phyloP scores from a whole-genome alignment of 2,113 vertebrate species.

The Orientallactaga bullata region DNA sequence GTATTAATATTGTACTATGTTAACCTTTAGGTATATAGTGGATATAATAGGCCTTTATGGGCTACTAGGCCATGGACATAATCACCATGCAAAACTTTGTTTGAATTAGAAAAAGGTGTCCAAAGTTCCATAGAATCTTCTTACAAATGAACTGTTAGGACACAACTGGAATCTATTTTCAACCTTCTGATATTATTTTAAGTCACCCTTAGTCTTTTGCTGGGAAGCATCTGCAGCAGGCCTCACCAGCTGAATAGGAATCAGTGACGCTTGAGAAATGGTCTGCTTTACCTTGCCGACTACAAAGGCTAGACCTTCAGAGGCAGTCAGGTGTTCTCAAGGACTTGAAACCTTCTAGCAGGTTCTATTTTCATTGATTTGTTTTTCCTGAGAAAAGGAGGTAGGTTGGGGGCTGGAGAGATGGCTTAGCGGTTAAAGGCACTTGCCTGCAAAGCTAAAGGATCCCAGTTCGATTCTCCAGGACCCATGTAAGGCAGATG shows the following conservation, averaged over 20 bases:
- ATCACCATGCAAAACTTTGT: conserved; percentile 34
- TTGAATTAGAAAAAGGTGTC: conserved; percentile 39
- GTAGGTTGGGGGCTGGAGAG: too few species aligned
- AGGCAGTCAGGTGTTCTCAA: background rate
- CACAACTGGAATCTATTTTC: background rate
- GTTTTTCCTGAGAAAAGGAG: conserved; percentile 24
- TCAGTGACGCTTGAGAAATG: background rate
- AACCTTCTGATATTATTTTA: conserved; percentile 29
- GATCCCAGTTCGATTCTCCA: too few species aligned
- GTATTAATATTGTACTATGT: background rate
- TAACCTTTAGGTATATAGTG: background rate
- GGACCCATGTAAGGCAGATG: too few species aligned
- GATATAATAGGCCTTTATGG: conserved; percentile 18
- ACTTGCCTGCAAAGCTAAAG: too few species aligned
- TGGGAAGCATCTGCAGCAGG: background rate
- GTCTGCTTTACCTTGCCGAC: background rate
- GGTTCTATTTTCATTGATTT: background rate
- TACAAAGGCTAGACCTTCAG: background rate
- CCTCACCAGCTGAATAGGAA: background rate
- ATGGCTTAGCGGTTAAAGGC: too few species aligned
- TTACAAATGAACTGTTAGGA: conserved; percentile 1
- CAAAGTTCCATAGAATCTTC: conserved; percentile 27
- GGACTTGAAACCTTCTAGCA: background rate
- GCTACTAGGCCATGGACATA: conserved; percentile 8
- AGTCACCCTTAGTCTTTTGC: background rate